Evolutionary conservation across 1,140 invertebrate species (phyloP), one percentile per base, ranked within the genome.

Genomic region (Panonychus citri): DNA sequence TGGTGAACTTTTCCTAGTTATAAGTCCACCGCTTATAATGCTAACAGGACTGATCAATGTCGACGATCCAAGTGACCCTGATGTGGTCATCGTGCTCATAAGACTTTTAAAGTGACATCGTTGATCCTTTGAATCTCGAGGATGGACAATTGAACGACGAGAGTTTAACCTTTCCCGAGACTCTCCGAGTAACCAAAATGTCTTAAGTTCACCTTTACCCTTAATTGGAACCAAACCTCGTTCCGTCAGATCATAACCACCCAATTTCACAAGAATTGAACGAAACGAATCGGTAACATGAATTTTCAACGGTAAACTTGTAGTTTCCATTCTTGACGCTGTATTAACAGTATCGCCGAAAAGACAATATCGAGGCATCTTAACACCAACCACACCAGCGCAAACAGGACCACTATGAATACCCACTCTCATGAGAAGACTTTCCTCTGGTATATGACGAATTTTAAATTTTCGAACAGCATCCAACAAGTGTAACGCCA

Each of bases 341-440:
- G 86, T 91, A 67, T 94, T 94, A 4, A 94, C 85, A 0, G 85
- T 87, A 62, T 89, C 85, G 0, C 85, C 85, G 64, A 85, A 86
- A 1, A 90, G 69, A 66, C 85, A 89, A 66, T 88, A 90, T 52
- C 85, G 72, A 0, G 86, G 86, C 85, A 89, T 89, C 67, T 85
- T 86, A 19, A 83, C 66, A 0, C 85, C 85, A 0, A 90, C 85
- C 0, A 90, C 85, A 10, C 85, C 86, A 21, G 63, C 63, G 21
- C 60, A 64, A 37, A 62, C 57, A 7, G 57, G 48, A 13, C 58
- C 88, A 63, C 86, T 86, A 65, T 93, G 87, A 62, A 94, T 83
- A 58, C 89, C 91, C 66, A 98, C 95, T 59, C 93, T 76, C 54
- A 98, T 74, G 71, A 91, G 85, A 46, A 97, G 72, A 15, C 81